phyloP scores from a whole-genome alignment of 2,797 vertebrate genomes.

The Phyllotis vaccarum region DNA sequence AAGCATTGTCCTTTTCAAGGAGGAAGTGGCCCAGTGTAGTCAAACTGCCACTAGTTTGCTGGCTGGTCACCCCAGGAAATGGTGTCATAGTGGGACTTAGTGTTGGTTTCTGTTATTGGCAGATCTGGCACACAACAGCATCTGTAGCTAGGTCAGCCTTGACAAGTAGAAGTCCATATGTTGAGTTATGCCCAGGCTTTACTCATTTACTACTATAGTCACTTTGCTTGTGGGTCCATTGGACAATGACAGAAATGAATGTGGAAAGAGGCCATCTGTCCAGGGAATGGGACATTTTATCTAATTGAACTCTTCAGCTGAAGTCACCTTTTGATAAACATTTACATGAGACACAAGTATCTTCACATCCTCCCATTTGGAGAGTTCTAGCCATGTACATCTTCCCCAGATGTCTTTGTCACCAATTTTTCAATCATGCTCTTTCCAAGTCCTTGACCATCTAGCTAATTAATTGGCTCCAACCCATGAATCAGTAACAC shows the following conservation, averaged over 20 bases:
- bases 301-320: not conserved
- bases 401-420: not conserved
- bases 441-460: not conserved
- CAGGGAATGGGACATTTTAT: not conserved
- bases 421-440: not conserved
- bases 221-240: not conserved
- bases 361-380: not conserved
- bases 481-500: not conserved
- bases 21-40: not conserved
- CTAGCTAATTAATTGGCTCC: not conserved
- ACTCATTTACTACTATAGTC: not conserved
- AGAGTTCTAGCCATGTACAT: not conserved
- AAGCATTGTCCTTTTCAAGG: not conserved
- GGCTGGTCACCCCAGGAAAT: not conserved
- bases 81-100: not conserved
- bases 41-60: not conserved
- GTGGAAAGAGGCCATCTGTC: not conserved
- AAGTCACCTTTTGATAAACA: not conserved
- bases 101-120: not conserved
- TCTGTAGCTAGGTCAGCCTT: not conserved
- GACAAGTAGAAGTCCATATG: not conserved
- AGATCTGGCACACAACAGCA: not conserved
- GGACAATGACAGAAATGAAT: not conserved
- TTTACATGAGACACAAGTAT: not conserved
- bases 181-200: not conserved